These are phyloP conservation scores for Nymphalis io DNA, from an alignment of 1,140 invertebrate genomes.

Conservation along the genomic window DNA sequence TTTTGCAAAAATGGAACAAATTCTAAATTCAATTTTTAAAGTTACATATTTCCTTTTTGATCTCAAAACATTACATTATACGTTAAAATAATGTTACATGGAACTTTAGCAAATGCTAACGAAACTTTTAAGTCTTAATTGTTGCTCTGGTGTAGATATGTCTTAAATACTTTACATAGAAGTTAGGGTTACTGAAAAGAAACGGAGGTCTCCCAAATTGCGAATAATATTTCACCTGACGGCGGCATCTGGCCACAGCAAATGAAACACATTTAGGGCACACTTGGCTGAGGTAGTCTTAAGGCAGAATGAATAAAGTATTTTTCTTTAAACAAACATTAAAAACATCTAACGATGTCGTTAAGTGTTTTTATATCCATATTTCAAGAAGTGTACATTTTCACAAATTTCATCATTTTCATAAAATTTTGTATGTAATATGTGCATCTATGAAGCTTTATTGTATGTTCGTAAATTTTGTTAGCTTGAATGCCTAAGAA, in stretches of 20 bases:
- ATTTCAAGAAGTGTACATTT: no score
- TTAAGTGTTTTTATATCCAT: no score
- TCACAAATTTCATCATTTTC: no score
- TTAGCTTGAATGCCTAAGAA: no score
- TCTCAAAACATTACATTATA: not conserved
- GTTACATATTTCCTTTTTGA: not conserved
- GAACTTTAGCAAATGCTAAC: not conserved
- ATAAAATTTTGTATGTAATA: no score
- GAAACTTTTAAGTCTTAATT: not conserved
- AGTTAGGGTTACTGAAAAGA: slow-evolving; percentile 34
- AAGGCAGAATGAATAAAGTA: not conserved
- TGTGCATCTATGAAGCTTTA: no score
- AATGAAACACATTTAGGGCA: slow-evolving; percentile 48
- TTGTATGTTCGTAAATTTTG: no score
- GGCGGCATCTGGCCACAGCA: slow-evolving; percentile 49
- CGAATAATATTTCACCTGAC: slow-evolving; percentile 54
- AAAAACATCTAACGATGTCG: no score
- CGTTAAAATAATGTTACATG: not conserved
- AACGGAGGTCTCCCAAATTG: slow-evolving; percentile 48
- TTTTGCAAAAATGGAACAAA: no score
- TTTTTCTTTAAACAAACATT: not conserved
- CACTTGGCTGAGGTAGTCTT: not conserved
- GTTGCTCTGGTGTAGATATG: not conserved
- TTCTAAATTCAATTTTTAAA: slow-evolving; percentile 1
- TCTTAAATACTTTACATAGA: slow-evolving; percentile 7